Percentiles rank a stretch among this genome's conserved stretches.
phyloP scores from a whole-genome alignment of 2,113 vertebrate genomes.

The Rhinogobius similis region DNA sequence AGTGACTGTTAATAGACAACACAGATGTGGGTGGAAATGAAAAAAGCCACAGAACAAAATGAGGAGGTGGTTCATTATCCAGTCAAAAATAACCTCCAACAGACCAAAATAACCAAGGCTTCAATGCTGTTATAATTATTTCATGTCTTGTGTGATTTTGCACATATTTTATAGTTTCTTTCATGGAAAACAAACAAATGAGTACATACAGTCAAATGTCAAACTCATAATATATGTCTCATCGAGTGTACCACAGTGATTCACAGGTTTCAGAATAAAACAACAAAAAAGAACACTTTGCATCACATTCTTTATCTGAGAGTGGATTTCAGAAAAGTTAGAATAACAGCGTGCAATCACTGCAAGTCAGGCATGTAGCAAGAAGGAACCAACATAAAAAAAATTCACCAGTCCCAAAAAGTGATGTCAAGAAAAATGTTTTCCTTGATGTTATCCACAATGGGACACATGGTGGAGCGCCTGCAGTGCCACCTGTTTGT shows the following conservation, averaged over 20 bases:
- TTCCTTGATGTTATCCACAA: not conserved
- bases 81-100: slow-evolving; percentile 56
- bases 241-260: slow-evolving; percentile 42
- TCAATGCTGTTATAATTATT: slow-evolving; percentile 34
- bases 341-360: slow-evolving; percentile 13
- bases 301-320: not conserved
- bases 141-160: slow-evolving; percentile 47
- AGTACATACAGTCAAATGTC: slow-evolving; percentile 45
- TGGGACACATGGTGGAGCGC: not conserved
- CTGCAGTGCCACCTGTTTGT: not conserved
- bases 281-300: not conserved
- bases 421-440: not conserved
- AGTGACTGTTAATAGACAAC: slow-evolving; percentile 21
- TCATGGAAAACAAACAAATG: slow-evolving; percentile 51
- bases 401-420: not conserved
- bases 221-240: slow-evolving; percentile 50
- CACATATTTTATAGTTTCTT: slow-evolving; percentile 45
- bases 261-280: slow-evolving; percentile 12
- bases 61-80: slow-evolving; percentile 45
- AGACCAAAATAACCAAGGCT: slow-evolving; percentile 59
- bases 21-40: slow-evolving; percentile 40
- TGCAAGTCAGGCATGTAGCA: not conserved
- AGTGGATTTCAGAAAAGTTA: not conserved
- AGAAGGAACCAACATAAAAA: slow-evolving; percentile 6
- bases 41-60: slow-evolving; percentile 31